Evolutionary conservation across 2,888 invertebrate genomes (phyloP).

Genomic region (Furcula furcula): DNA sequence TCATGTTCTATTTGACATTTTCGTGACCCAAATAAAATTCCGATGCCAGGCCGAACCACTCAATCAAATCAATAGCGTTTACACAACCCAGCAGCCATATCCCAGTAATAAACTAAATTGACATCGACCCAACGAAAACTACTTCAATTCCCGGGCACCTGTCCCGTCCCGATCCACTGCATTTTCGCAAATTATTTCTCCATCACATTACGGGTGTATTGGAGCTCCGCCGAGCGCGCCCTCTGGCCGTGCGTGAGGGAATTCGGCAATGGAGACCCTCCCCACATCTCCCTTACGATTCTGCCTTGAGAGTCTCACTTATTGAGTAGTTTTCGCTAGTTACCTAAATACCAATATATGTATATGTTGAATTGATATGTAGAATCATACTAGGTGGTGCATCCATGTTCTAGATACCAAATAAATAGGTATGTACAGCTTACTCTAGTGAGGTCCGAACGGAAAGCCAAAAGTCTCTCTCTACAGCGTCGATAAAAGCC

Average conservation of each 20-base stretch:
- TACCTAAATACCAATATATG: no score
- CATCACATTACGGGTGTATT: slow-evolving; percentile 70
- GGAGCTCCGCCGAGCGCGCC: slow-evolving; percentile 67
- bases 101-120: slow-evolving; percentile 64
- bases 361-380: no score
- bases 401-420: no score
- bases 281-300: slow-evolving; percentile 28
- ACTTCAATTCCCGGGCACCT: slow-evolving; percentile 57
- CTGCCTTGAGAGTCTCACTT: slow-evolving; percentile 46
- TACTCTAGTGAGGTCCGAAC: no score
- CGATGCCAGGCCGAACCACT: neutral
- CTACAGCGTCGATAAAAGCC: no score
- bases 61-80: slow-evolving; percentile 15
- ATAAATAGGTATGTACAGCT: no score
- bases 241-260: slow-evolving; percentile 69
- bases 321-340: slow-evolving; percentile 16
- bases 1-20: no score
- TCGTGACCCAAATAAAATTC: neutral
- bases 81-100: slow-evolving; percentile 7
- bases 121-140: slow-evolving; percentile 57
- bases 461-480: no score
- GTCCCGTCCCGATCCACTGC: slow-evolving; percentile 65
- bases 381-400: no score
- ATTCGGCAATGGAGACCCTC: slow-evolving; percentile 46
- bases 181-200: slow-evolving; percentile 75